These are phyloP conservation scores for Drosophila histrio DNA, from an alignment of 2,888 invertebrate species.

Conservation along the genomic window DNA sequence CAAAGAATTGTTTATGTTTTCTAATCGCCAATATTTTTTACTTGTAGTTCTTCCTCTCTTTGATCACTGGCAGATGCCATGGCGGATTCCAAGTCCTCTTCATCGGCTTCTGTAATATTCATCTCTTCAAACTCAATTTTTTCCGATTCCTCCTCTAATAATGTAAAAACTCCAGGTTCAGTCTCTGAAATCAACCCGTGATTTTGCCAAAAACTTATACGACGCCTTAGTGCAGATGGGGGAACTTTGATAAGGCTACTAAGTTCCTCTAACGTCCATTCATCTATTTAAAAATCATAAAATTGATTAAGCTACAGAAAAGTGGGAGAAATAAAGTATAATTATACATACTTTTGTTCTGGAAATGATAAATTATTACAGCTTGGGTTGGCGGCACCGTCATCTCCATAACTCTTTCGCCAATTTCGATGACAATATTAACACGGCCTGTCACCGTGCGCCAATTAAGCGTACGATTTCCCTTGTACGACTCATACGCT, in stretches of 20 bases:
- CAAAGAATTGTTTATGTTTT: not conserved
- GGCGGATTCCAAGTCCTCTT: constrained; percentile 96
- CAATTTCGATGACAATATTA: constrained; percentile 94
- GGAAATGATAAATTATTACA: constrained; percentile 96
- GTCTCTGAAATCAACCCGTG: constrained; percentile 93
- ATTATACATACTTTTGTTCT: constrained; percentile 89
- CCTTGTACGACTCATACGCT: constrained; percentile 94
- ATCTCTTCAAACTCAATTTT: constrained; percentile 86
- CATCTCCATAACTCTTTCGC: constrained; percentile 90
- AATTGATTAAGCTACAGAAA: not conserved
- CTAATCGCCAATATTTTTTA: constrained; percentile 61
- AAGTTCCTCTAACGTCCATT: constrained; percentile 94
- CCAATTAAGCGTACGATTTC: constrained; percentile 96
- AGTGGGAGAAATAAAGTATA: too few relatives aligned
- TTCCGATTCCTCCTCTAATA: constrained; percentile 88
- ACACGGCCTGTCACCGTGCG: constrained; percentile 97
- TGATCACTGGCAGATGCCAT: constrained; percentile 98
- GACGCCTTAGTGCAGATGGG: constrained; percentile 91
- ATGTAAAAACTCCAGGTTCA: constrained; percentile 89
- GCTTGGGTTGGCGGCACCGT: constrained; percentile 97
- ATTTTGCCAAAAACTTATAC: constrained; percentile 97
- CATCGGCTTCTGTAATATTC: constrained; percentile 88
- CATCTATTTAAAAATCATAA: constrained; percentile 84
- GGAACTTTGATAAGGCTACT: constrained; percentile 95
- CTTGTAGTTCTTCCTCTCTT: constrained; percentile 96